Conservation (phyloP, 2,888 invertebrate species). For the Spilarctia lutea region DNA sequence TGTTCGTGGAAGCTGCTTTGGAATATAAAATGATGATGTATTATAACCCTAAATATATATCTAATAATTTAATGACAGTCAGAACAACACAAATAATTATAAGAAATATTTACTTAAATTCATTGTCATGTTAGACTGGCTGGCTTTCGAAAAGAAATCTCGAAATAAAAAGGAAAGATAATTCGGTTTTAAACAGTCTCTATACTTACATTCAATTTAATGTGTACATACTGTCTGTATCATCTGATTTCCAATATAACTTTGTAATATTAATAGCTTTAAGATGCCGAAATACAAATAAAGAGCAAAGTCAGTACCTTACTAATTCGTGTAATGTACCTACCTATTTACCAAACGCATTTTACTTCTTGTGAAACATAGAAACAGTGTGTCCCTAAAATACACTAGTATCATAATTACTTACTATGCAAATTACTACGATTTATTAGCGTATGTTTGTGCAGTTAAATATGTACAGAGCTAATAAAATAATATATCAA, state of each 20-base stretch:
- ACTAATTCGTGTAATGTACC: background rate
- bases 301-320: background rate
- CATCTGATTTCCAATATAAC: background rate
- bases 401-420: background rate
- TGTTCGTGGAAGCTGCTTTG: background rate
- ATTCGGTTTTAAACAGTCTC: background rate
- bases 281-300: background rate
- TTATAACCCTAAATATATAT: background rate
- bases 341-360: slow-evolving; percentile 4
- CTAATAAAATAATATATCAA: background rate
- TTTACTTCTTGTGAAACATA: background rate
- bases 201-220: background rate
- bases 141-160: no score
- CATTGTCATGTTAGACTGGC: no score
- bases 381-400: background rate
- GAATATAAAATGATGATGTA: background rate
- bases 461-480: background rate
- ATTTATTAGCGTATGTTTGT: background rate
- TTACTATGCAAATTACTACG: background rate
- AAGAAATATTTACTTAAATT: background rate
- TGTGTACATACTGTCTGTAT: background rate
- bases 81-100: background rate
- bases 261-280: background rate
- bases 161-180: no score
- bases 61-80: background rate